phyloP scores from a whole-genome alignment of 2,888 invertebrate species.

The Athetis lepigone region DNA sequence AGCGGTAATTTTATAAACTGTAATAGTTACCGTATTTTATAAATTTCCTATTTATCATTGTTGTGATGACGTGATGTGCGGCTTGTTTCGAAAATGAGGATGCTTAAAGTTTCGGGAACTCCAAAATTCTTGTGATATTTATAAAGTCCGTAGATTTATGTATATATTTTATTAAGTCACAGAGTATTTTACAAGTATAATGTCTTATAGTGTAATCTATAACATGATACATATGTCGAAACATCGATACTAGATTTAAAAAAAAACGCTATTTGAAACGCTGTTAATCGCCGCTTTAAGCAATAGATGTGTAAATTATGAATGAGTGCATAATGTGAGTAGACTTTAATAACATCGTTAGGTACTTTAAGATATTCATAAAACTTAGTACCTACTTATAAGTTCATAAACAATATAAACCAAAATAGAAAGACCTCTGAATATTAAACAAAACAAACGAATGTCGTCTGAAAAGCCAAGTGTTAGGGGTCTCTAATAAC shows the following conservation, averaged over 20 bases:
- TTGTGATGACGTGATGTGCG: not conserved
- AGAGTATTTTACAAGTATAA: too few species aligned
- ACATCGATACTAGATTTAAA: too few species aligned
- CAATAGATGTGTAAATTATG: too few species aligned
- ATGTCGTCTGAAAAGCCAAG: not conserved
- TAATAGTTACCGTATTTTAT: too few species aligned
- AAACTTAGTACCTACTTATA: not conserved
- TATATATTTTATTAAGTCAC: too few species aligned
- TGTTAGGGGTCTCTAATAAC: constrained; percentile 13
- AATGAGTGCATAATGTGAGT: not conserved
- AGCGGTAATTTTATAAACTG: too few species aligned
- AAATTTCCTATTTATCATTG: not conserved
- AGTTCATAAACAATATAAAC: constrained; percentile 1
- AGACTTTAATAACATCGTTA: not conserved
- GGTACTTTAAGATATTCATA: not conserved
- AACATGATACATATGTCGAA: too few species aligned
- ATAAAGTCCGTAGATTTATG: too few species aligned
- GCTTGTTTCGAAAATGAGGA: not conserved
- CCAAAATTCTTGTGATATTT: not conserved
- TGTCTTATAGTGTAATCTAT: too few species aligned
- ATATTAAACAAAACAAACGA: constrained; percentile 32
- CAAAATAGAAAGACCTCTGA: constrained; percentile 6
- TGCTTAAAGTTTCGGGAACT: not conserved
- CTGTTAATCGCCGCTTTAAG: too few species aligned
- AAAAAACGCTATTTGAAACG: too few species aligned